Percentiles rank a stretch among this genome's conserved stretches.
Conservation (phyloP, 2,888 invertebrate genomes). For the Drosophila recens region DNA sequence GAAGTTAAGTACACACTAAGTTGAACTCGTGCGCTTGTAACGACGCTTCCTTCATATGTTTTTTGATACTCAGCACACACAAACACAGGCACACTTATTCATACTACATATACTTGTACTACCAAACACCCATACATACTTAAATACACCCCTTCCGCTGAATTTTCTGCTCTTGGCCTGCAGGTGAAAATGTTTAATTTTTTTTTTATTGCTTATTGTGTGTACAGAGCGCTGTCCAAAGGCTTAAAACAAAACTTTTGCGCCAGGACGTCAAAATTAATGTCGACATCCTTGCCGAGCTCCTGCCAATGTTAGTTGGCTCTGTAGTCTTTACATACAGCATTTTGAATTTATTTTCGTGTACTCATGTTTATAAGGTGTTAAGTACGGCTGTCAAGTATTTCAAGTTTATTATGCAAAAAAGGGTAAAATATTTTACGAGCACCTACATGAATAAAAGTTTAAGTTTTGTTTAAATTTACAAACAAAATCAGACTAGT, state of each 20-base stretch:
- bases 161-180: conserved; percentile 42
- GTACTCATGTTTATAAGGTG: conserved; percentile 52
- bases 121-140: conserved; percentile 16
- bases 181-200: conserved; percentile 67
- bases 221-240: conserved; percentile 68
- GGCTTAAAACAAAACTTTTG: conserved; percentile 78
- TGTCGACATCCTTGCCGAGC: conserved; percentile 62
- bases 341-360: conserved; percentile 27
- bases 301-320: conserved; percentile 29
- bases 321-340: conserved; percentile 29
- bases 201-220: conserved; percentile 21
- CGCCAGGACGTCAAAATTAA: conserved; percentile 75
- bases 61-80: conserved; percentile 64
- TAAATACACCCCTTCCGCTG: conserved; percentile 7
- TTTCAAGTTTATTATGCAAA: conserved; percentile 27
- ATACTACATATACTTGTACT: background rate
- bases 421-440: conserved; percentile 3
- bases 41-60: conserved; percentile 77
- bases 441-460: background rate
- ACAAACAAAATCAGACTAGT: background rate
- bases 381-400: conserved; percentile 66
- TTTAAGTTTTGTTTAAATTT: no score
- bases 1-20: conserved; percentile 83
- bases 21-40: conserved; percentile 80
- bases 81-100: conserved; percentile 9